These are phyloP conservation scores for Lutjanus argentimaculatus DNA, from an alignment of 2,797 vertebrate genomes.

Conservation along the genomic window DNA sequence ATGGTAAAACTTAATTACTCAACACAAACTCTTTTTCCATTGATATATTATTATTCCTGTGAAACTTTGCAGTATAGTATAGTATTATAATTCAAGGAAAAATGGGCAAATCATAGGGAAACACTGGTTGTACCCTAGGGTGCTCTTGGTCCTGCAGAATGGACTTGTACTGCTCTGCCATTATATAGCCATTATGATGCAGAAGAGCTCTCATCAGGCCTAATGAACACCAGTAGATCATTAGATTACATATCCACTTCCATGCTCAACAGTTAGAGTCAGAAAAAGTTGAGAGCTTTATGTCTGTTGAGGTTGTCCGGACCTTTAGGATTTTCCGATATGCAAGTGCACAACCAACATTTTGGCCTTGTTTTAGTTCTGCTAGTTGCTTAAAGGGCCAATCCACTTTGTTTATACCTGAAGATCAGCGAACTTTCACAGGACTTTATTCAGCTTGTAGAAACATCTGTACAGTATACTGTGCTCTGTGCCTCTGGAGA, in stretches of 20 bases:
- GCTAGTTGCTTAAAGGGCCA: constrained; percentile 12
- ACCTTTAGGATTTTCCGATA: neutral
- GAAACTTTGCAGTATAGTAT: too few species aligned
- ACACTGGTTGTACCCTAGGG: constrained; percentile 47
- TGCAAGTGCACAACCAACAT: neutral
- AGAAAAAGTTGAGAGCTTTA: constrained; percentile 17
- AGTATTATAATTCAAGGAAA: too few species aligned
- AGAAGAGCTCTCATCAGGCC: constrained; percentile 49
- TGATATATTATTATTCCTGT: neutral
- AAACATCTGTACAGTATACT: neutral
- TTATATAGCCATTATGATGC: constrained; percentile 55
- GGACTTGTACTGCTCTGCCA: constrained; percentile 58
- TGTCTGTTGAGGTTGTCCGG: neutral
- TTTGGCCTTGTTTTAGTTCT: neutral
- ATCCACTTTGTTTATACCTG: constrained; percentile 4
- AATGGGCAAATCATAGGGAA: constrained; percentile 37
- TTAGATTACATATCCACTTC: constrained; percentile 57
- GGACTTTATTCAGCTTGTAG: constrained; percentile 4
- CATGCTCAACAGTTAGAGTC: constrained; percentile 11
- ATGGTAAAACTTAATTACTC: neutral
- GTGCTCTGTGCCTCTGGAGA: constrained; percentile 3
- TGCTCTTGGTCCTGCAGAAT: constrained; percentile 53
- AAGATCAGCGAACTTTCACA: neutral
- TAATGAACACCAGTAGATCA: constrained; percentile 62
- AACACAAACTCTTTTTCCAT: neutral